Percentiles rank a stretch among this genome's conserved stretches.
These are phyloP conservation scores for Dendronephthya gigantea DNA, from an alignment of 64 coral and sea anemone genomes.

Conservation along the genomic window DNA sequence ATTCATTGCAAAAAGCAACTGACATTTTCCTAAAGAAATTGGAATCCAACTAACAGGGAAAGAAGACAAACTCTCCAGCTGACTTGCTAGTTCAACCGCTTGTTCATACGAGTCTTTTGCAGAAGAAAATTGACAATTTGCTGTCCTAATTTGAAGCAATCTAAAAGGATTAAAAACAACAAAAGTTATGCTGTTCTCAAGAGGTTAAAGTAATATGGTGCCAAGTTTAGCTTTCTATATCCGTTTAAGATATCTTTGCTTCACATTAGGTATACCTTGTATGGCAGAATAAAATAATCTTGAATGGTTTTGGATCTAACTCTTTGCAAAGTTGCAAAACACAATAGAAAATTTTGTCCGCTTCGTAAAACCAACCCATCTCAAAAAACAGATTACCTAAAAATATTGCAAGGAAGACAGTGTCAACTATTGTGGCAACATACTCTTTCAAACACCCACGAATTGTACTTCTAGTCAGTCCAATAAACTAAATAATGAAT, in stretches of 20 bases:
- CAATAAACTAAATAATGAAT: no score
- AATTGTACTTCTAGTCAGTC: no score
- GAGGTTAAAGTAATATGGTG: not conserved
- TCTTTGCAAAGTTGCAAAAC: constrained; percentile 55
- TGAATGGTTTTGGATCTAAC: constrained; percentile 49
- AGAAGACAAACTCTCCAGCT: constrained; percentile 47
- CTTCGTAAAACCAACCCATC: constrained; percentile 81
- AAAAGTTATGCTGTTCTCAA: not conserved
- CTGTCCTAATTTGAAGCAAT: constrained; percentile 64
- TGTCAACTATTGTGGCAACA: not conserved
- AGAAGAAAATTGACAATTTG: constrained; percentile 72
- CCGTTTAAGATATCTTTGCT: no score
- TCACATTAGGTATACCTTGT: no score
- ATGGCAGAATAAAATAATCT: constrained; percentile 51
- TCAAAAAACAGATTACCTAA: constrained; percentile 78
- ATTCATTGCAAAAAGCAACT: constrained; percentile 41
- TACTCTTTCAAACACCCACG: no score
- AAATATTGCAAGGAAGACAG: not conserved
- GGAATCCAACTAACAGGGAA: constrained; percentile 32
- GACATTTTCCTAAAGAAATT: constrained; percentile 71
- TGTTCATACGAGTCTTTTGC: constrained; percentile 78
- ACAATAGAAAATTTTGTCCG: constrained; percentile 43
- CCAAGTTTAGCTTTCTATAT: not conserved
- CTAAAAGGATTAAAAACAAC: constrained; percentile 22
- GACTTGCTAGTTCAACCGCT: constrained; percentile 58